A percentile compares a stretch with the other conserved stretches of the same genome.
Conservation (phyloP, 2,113 vertebrate genomes). For the Varanus komodoensis region DNA sequence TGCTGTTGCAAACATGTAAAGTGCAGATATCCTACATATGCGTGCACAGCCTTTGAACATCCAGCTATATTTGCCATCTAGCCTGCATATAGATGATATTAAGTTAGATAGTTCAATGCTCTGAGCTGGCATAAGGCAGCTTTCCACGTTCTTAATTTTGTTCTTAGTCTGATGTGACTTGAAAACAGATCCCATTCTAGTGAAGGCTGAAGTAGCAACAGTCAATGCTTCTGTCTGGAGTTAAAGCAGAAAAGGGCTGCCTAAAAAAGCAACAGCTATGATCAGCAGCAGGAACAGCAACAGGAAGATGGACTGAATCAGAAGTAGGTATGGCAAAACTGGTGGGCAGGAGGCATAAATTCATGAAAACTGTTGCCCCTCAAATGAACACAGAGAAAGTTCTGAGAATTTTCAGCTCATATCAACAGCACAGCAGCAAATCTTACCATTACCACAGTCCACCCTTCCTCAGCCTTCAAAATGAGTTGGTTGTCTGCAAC, state of each 20-base stretch:
- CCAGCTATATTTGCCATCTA: background rate
- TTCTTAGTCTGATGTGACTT: background rate
- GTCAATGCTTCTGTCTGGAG: background rate
- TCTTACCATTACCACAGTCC: too few species aligned
- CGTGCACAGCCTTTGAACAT: background rate
- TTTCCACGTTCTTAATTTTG: background rate
- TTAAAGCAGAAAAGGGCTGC: background rate
- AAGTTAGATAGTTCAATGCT: background rate
- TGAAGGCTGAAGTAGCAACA: background rate
- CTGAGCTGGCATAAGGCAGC: background rate
- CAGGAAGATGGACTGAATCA: background rate
- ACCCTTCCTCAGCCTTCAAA: too few species aligned
- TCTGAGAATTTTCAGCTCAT: background rate
- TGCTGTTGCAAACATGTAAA: background rate
- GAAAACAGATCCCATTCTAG: background rate
- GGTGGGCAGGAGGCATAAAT: too few species aligned
- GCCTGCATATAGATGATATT: background rate
- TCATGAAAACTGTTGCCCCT: background rate
- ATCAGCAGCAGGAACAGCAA: background rate
- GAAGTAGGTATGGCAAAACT: background rate
- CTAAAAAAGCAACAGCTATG: background rate
- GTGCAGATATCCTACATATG: background rate
- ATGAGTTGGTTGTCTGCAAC: too few species aligned
- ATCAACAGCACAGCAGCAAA: background rate
- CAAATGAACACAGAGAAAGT: background rate